Evolutionary conservation across 2,797 vertebrate genomes (phyloP).

Genomic region (Capromys pilorides): DNA sequence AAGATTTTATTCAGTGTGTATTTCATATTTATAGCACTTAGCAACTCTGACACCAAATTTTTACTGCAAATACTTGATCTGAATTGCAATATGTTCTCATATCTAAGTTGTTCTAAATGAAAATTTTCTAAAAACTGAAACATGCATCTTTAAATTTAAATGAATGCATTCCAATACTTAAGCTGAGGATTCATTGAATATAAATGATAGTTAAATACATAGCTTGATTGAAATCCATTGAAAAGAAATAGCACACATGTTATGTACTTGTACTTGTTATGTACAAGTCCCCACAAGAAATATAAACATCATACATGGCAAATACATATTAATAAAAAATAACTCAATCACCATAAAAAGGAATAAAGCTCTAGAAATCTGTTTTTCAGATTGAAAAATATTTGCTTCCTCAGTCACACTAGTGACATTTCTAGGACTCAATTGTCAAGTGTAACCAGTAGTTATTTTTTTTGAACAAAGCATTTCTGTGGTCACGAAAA

Average conservation of each 20-base stretch:
- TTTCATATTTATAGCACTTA: not conserved
- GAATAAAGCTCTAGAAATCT: not conserved
- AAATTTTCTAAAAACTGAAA: not conserved
- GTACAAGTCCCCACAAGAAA: not conserved
- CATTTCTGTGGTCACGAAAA: not conserved
- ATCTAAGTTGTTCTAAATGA: not conserved
- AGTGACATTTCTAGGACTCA: not conserved
- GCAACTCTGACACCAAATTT: not conserved
- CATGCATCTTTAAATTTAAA: not conserved
- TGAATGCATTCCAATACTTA: not conserved
- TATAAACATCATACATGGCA: not conserved
- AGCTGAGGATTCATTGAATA: not conserved
- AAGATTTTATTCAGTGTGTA: not conserved
- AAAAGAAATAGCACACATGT: not conserved
- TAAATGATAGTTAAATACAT: not conserved
- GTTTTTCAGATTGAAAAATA: not conserved
- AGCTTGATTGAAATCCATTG: not conserved
- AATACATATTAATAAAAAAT: not conserved
- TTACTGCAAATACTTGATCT: not conserved
- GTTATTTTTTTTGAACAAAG: not conserved
- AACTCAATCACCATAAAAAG: not conserved
- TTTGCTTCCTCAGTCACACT: not conserved
- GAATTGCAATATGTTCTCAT: too few relatives aligned
- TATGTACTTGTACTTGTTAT: not conserved
- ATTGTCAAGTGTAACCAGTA: not conserved